These are phyloP conservation scores for Lepeophtheirus nordmannii DNA, from an alignment of 2,888 invertebrate species.

Conservation along the genomic window DNA sequence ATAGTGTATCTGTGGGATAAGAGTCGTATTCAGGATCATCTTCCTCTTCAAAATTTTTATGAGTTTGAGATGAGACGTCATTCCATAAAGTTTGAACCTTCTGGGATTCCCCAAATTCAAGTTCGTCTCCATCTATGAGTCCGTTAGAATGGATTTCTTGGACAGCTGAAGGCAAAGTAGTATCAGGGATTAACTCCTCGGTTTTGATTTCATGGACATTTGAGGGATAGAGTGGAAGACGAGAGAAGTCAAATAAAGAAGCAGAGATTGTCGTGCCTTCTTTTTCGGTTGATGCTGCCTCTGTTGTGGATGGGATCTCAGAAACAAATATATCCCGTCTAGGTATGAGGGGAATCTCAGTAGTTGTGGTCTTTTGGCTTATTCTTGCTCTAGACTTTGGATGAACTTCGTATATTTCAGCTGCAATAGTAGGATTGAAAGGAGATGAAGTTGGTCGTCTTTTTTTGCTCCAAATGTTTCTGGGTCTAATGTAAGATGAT, in stretches of 20 bases:
- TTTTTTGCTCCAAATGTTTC: constrained; percentile 3
- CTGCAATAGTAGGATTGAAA: constrained; percentile 9
- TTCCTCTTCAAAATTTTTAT: neutral
- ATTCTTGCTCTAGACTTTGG: constrained; percentile 6
- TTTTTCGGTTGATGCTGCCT: neutral
- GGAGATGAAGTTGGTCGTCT: constrained; percentile 17
- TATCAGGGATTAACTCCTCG: neutral
- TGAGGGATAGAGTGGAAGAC: constrained; percentile 1
- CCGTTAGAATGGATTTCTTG: neutral
- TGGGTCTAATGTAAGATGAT: neutral
- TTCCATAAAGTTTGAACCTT: neutral
- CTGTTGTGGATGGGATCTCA: neutral
- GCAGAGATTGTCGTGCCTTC: neutral
- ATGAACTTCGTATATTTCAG: constrained; percentile 21
- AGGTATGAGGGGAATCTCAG: neutral
- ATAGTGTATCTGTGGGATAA: neutral
- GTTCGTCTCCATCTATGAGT: neutral
- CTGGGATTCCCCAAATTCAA: neutral
- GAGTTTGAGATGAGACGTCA: neutral
- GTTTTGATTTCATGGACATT: neutral
- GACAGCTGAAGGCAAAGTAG: neutral
- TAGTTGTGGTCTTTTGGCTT: neutral
- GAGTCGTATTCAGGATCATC: neutral
- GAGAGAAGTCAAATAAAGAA: neutral
- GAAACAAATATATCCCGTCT: neutral